phyloP scores from a whole-genome alignment of 2,888 invertebrate genomes.

The Teleogryllus oceanicus region DNA sequence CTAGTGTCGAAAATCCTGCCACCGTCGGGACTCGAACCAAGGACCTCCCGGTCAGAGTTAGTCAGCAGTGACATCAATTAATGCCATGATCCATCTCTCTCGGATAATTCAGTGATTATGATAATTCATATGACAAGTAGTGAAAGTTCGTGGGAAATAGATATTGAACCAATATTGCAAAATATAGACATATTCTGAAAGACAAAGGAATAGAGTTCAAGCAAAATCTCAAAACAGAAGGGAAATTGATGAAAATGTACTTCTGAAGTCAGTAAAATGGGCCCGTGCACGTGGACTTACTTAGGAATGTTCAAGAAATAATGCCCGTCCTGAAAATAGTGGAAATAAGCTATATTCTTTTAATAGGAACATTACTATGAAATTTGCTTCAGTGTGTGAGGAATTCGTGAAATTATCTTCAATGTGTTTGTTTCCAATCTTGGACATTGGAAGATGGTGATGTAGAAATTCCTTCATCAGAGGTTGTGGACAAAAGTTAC shows the following conservation, averaged over 20 bases:
- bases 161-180: not conserved
- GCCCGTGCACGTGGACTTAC: not conserved
- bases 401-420: slow-evolving; percentile 55
- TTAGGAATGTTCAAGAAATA: not conserved
- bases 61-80: too few species aligned
- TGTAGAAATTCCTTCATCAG: slow-evolving; percentile 19
- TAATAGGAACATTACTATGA: slow-evolving; percentile 35
- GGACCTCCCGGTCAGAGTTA: too few species aligned
- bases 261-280: not conserved
- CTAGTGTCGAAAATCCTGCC: too few species aligned
- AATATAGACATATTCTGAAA: not conserved
- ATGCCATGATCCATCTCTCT: too few species aligned
- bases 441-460: slow-evolving; percentile 37
- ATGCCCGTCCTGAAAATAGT: not conserved
- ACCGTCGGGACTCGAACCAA: too few species aligned
- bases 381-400: slow-evolving; percentile 54
- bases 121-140: not conserved
- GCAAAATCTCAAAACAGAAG: not conserved
- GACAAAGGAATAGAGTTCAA: not conserved
- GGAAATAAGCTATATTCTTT: not conserved
- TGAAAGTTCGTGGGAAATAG: not conserved
- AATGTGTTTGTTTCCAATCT: slow-evolving; percentile 46
- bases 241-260: not conserved
- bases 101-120: not conserved
- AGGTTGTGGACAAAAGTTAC: not conserved